Percentiles rank a stretch among this genome's conserved stretches.
Conservation (phyloP, 2,888 invertebrate genomes). For the Drosophila anomalipes region DNA sequence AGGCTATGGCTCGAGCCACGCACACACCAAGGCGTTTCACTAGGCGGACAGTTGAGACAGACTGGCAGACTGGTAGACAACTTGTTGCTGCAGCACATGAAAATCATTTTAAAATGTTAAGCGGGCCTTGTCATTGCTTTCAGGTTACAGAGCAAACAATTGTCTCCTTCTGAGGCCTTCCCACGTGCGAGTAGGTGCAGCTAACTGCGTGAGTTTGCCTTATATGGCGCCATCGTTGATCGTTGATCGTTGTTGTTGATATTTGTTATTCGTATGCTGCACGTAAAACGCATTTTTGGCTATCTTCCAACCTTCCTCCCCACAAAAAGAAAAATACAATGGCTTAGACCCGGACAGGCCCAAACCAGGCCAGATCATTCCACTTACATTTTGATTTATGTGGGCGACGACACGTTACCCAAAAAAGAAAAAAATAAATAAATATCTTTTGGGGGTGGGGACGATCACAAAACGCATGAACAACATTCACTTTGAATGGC, state of each 20-base stretch:
- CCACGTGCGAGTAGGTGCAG: slow-evolving; percentile 67
- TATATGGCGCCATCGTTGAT: slow-evolving; percentile 68
- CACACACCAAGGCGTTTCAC: slow-evolving; percentile 58
- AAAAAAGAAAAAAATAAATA: slow-evolving; percentile 7
- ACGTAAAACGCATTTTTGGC: slow-evolving; percentile 75
- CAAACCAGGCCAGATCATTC: slow-evolving; percentile 34
- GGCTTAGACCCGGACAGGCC: slow-evolving; percentile 31
- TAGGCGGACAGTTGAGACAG: slow-evolving; percentile 43
- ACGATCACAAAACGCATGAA: slow-evolving; percentile 52
- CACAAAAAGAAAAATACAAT: slow-evolving; percentile 51
- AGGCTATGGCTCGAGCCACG: slow-evolving; percentile 40
- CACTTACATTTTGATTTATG: slow-evolving; percentile 71
- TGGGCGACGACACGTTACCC: slow-evolving; percentile 62
- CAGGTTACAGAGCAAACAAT: slow-evolving; percentile 64
- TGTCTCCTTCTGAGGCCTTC: slow-evolving; percentile 51
- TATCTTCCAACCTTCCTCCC: slow-evolving; percentile 49
- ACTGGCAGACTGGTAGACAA: slow-evolving; percentile 40
- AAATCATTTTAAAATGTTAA: slow-evolving; percentile 78
- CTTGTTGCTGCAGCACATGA: slow-evolving; percentile 62
- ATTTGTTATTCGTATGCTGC: slow-evolving; percentile 49
- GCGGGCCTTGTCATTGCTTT: slow-evolving; percentile 72
- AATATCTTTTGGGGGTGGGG: slow-evolving; percentile 48
- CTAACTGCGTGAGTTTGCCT: slow-evolving; percentile 62
- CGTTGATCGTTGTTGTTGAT: slow-evolving; percentile 13
- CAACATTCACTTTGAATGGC: slow-evolving; percentile 72